Percentiles rank a stretch among this genome's conserved stretches.
phyloP scores from a whole-genome alignment of 2,113 vertebrate genomes.

The Pipra filicauda region DNA sequence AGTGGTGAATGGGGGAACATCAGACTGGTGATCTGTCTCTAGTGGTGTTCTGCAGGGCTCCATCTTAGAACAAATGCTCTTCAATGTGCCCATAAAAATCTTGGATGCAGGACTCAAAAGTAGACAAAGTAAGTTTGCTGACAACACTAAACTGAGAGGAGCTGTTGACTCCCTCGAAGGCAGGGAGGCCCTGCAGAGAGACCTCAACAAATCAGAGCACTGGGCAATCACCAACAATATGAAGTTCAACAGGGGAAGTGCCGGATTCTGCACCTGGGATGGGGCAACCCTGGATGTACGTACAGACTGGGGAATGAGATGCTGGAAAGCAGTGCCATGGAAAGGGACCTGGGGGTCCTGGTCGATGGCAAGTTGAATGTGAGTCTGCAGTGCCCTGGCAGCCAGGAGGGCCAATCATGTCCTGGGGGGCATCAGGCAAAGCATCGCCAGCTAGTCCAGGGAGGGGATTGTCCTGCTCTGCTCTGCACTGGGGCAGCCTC shows the following conservation, averaged over 20 bases:
- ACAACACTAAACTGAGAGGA: neutral
- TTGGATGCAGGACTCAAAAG: neutral
- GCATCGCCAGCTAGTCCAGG: neutral
- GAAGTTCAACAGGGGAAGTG: neutral
- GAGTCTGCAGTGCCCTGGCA: neutral
- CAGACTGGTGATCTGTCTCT: neutral
- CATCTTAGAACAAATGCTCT: neutral
- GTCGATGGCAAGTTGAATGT: neutral
- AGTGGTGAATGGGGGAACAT: neutral
- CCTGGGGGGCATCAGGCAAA: neutral
- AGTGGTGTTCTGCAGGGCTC: neutral
- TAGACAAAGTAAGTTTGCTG: neutral
- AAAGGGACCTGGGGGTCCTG: neutral
- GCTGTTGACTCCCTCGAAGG: neutral
- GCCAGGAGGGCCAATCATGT: neutral
- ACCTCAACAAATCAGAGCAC: neutral
- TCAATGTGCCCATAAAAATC: neutral
- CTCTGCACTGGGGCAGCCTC: neutral
- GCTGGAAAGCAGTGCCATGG: neutral
- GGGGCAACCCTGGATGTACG: neutral
- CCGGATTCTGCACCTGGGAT: neutral
- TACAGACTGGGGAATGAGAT: neutral
- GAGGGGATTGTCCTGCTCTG: neutral
- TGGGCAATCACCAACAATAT: neutral
- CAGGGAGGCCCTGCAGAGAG: neutral